Evolutionary conservation across 2,113 vertebrate genomes (phyloP).

Genomic region (Antechinus stuartii): DNA sequence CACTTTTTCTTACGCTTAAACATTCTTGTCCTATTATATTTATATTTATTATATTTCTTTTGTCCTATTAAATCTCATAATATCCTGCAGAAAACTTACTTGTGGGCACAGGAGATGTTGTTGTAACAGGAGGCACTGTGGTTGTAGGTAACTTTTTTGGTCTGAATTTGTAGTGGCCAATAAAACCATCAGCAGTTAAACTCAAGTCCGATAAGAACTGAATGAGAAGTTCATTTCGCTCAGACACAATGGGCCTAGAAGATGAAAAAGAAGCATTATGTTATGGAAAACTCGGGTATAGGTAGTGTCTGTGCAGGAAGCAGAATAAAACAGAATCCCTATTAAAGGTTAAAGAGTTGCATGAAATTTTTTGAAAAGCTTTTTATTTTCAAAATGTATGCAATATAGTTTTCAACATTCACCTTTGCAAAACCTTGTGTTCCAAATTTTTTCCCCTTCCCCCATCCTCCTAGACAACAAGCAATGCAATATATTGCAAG

Average conservation of each 20-base stretch:
- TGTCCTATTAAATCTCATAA: neutral
- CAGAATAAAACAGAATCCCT: neutral
- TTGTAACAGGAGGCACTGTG: constrained; percentile 86
- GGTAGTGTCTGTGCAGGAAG: neutral
- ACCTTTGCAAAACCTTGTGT: too few relatives aligned
- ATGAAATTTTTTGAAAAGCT: too few relatives aligned
- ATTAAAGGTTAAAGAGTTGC: too few relatives aligned
- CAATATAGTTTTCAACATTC: too few relatives aligned
- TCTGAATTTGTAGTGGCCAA: constrained; percentile 97
- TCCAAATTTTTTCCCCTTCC: too few relatives aligned
- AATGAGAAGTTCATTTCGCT: constrained; percentile 94
- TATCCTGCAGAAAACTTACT: constrained; percentile 85
- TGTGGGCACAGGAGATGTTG: constrained; percentile 86
- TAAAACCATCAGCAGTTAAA: constrained; percentile 97
- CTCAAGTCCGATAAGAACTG: constrained; percentile 99
- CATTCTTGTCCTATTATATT: neutral
- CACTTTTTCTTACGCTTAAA: constrained; percentile 10
- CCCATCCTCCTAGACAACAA: too few relatives aligned
- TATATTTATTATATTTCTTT: neutral
- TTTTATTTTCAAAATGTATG: too few relatives aligned
- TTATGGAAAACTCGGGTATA: neutral
- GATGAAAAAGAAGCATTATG: constrained; percentile 48
- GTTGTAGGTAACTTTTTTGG: constrained; percentile 92
- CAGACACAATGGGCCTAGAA: constrained; percentile 94
- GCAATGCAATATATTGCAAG: too few relatives aligned